Percentiles rank a stretch among this genome's conserved stretches.
Conservation (phyloP, 2,888 invertebrate genomes). For the Malthinus flaveolus region DNA sequence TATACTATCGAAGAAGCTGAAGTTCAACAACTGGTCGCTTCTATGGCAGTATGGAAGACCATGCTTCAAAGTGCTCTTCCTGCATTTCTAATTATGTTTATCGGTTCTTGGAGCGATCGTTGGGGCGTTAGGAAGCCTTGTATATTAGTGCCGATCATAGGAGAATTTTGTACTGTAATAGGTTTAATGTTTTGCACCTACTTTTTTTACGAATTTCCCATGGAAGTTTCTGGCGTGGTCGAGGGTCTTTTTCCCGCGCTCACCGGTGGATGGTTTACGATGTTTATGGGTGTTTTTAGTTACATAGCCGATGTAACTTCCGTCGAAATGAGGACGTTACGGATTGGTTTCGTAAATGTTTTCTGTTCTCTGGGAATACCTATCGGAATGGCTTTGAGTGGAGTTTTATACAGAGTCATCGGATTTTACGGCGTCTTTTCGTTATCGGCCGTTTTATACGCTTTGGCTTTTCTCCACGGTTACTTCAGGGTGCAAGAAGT, state of each 20-base stretch:
- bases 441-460: slow-evolving; percentile 73
- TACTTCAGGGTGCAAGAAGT: slow-evolving; percentile 72
- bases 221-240: slow-evolving; percentile 78
- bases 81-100: slow-evolving; percentile 78
- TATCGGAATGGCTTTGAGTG: slow-evolving; percentile 86
- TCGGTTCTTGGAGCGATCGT: slow-evolving; percentile 78
- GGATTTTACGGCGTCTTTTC: slow-evolving; percentile 84
- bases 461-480: slow-evolving; percentile 76
- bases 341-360: slow-evolving; percentile 87
- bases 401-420: slow-evolving; percentile 74
- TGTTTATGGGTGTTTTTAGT: slow-evolving; percentile 89
- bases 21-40: slow-evolving; percentile 60
- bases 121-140: slow-evolving; percentile 75
- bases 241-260: slow-evolving; percentile 82
- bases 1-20: slow-evolving; percentile 65
- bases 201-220: slow-evolving; percentile 76
- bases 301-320: slow-evolving; percentile 87
- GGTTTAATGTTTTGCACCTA: slow-evolving; percentile 80
- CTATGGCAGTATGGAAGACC: slow-evolving; percentile 85
- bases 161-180: slow-evolving; percentile 77
- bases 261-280: slow-evolving; percentile 85
- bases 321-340: slow-evolving; percentile 77
- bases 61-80: slow-evolving; percentile 81
- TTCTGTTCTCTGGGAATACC: slow-evolving; percentile 88
- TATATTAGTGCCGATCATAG: slow-evolving; percentile 80